Evolutionary conservation across 2,888 invertebrate genomes (phyloP).

Genomic region (Nipponacmea schrenckii): DNA sequence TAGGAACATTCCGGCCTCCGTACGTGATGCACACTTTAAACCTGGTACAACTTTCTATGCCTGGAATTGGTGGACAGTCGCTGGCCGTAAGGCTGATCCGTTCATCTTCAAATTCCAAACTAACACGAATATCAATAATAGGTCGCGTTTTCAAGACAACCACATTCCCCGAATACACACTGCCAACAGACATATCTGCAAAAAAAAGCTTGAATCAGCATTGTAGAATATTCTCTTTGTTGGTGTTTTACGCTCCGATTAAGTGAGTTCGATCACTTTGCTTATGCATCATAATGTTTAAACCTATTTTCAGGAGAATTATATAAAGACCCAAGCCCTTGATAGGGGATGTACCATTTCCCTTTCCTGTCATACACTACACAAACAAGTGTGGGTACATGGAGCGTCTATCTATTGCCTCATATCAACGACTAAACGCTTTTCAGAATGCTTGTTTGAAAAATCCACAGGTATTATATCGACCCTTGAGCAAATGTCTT

Average conservation of each 20-base stretch:
- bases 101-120: slow-evolving; percentile 26
- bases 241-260: too few relatives aligned
- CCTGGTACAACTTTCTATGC: slow-evolving; percentile 24
- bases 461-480: neutral
- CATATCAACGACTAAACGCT: too few relatives aligned
- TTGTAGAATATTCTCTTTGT: too few relatives aligned
- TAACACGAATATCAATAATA: slow-evolving; percentile 36
- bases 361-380: too few relatives aligned
- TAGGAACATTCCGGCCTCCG: slow-evolving; percentile 27
- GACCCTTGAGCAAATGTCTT: neutral
- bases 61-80: slow-evolving; percentile 24
- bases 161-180: slow-evolving; percentile 43
- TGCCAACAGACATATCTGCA: slow-evolving; percentile 50
- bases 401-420: too few relatives aligned
- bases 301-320: too few relatives aligned
- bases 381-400: too few relatives aligned
- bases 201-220: slow-evolving; percentile 5
- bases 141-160: slow-evolving; percentile 44
- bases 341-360: too few relatives aligned
- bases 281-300: too few relatives aligned
- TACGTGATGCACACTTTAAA: slow-evolving; percentile 29
- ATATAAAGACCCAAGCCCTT: too few relatives aligned
- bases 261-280: too few relatives aligned
- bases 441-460: too few relatives aligned
- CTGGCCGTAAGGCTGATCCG: slow-evolving; percentile 18